Base-by-base conservation (phyloP, 2,888 invertebrate genomes). In the Campopleginae sp. region DNA sequence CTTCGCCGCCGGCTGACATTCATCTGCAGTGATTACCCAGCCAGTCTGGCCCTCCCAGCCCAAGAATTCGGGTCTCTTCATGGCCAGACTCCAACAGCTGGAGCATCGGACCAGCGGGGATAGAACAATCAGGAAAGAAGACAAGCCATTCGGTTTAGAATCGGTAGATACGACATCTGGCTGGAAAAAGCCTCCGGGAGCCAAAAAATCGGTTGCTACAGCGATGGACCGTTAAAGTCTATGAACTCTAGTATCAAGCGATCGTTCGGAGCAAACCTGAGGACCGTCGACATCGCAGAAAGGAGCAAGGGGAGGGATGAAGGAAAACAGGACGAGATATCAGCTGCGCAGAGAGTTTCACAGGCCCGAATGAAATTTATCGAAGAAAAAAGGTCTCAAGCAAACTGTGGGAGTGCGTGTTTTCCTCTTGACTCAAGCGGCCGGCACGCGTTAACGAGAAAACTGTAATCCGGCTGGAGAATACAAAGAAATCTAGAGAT, bases 401-500 rank as follows among this genome's bases (percentile, higher is more conserved):
- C n/a, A n/a, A n/a, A n/a, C n/a, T 58, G 14, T 1, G 54, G 23
- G 23, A 10, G 12, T 38, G 38, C 38, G 10, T 54, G 4, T 27
- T 5, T n/a, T n/a, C n/a, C 12, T 54, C 10, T 23, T 4, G 31
- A 70, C 68, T 70, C 58, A 12, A n/a, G 12, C 17, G 0, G 0
- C 19, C n/a, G 58, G 48, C 46, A 58, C 46, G 14, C 58, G 44
- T 46, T 70, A 70, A 78, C 68, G 68, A 78, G 78, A 27, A 66
- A 51, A 68, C 58, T 19, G 58, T 31, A 78, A 42, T 54, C n/a
- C 31, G 6, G 46, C 27, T 58, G 12, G 12, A 12, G 58, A 58
- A 58, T 58, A 58, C 23, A 58, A 46, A 23, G 27, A 51, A 65
- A 61, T 17, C 51, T 33, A 44, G 14, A 14, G 65, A 66, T 38